Conservation (phyloP, 2,797 vertebrate genomes). For the Esox masquinongy region DNA sequence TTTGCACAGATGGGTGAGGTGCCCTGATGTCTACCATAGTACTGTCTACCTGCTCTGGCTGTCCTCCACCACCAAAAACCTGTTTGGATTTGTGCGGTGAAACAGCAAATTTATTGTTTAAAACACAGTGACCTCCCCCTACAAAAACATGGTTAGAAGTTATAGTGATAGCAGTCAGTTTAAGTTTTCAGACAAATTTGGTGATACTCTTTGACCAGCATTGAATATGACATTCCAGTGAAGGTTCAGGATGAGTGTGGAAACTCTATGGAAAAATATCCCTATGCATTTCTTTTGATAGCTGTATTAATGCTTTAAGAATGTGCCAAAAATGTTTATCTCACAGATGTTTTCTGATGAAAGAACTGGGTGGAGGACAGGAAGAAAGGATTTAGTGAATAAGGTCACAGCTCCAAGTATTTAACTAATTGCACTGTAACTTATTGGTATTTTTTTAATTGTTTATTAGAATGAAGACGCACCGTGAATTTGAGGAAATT, state of each 20-base stretch:
- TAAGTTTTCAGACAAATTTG: constrained; percentile 25
- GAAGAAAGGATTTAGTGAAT: constrained; percentile 22
- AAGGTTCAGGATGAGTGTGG: constrained; percentile 1
- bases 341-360: constrained; percentile 34
- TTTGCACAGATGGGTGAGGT: constrained; percentile 9
- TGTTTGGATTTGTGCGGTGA: constrained; percentile 11
- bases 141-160: not conserved
- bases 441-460: constrained; percentile 68
- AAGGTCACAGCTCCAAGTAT: constrained; percentile 45
- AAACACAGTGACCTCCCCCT: not conserved
- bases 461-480: constrained; percentile 40
- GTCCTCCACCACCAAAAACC: constrained; percentile 10
- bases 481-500: constrained; percentile 30
- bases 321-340: constrained; percentile 67
- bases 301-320: constrained; percentile 38
- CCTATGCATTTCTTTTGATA: constrained; percentile 32
- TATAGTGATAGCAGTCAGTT: not conserved
- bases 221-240: not conserved
- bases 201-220: constrained; percentile 12
- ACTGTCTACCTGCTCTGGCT: constrained; percentile 28
- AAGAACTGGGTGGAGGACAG: constrained; percentile 8
- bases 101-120: not conserved
- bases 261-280: constrained; percentile 19
- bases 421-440: constrained; percentile 75
- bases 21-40: constrained; percentile 27